Evolutionary conservation across 1,140 invertebrate species (phyloP), one percentile per base, ranked within the genome.

Genomic region (Phthorimaea operculella): DNA sequence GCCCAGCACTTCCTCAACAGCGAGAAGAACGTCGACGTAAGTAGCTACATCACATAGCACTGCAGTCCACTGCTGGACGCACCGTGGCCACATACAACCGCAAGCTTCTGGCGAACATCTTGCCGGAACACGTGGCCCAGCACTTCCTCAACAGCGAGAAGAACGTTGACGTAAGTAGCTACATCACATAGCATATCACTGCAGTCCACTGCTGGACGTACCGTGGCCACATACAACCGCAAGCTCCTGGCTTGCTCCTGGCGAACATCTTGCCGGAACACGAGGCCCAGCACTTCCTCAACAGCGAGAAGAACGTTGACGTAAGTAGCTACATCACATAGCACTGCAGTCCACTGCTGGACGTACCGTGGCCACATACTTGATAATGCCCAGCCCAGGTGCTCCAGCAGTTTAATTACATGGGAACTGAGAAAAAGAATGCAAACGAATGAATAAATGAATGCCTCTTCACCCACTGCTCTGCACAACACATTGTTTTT

Each of bases 301-400:
- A n/a, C n/a, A n/a, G n/a, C n/a, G n/a, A n/a, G n/a, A n/a, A n/a
- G n/a, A n/a, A n/a, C n/a, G n/a, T n/a, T n/a, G n/a, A n/a, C n/a
- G n/a, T n/a, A n/a, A n/a, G n/a, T n/a, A n/a, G n/a, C n/a, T n/a
- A n/a, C n/a, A n/a, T n/a, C n/a, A n/a, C n/a, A n/a, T n/a, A n/a
- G n/a, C n/a, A n/a, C n/a, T n/a, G n/a, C n/a, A n/a, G n/a, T n/a
- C n/a, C n/a, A n/a, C n/a, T n/a, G n/a, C n/a, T n/a, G n/a, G n/a
- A n/a, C n/a, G n/a, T n/a, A n/a, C n/a, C n/a, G n/a, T n/a, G n/a
- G n/a, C n/a, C n/a, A n/a, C 95, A 16, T 96, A 97, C 85, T 98
- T 28, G 94, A 95, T 54, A 98, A 99, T 83, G 98, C 98, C 74
- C 87, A 98, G 53, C 97, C 97, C 96, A 97, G 79, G 97, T 99